Conservation (phyloP, 1,140 invertebrate species). For the Heliconius hermathena region DNA sequence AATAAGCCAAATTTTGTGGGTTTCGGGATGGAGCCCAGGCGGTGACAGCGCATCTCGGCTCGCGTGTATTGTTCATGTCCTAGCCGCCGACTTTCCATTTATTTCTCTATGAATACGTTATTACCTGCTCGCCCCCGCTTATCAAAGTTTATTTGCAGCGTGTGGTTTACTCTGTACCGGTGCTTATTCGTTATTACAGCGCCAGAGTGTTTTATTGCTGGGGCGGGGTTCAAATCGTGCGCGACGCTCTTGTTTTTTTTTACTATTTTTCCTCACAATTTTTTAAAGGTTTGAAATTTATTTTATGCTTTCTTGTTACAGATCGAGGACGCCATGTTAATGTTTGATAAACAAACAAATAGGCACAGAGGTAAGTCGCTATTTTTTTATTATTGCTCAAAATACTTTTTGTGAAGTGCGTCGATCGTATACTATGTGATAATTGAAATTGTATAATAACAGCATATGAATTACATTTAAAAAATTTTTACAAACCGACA, state of each 20-base stretch:
- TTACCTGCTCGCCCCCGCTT: slow-evolving; percentile 81
- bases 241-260: slow-evolving; percentile 71
- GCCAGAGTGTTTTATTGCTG: slow-evolving; percentile 79
- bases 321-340: slow-evolving; percentile 99
- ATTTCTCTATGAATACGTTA: slow-evolving; percentile 82
- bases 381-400: background rate
- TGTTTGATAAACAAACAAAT: slow-evolving; percentile 99
- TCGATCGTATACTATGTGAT: background rate
- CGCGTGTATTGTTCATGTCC: slow-evolving; percentile 75
- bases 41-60: slow-evolving; percentile 75
- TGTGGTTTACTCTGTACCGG: slow-evolving; percentile 80
- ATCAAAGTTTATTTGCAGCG: slow-evolving; percentile 82
- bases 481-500: no score
- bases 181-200: slow-evolving; percentile 81
- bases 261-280: slow-evolving; percentile 67
- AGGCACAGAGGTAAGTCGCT: slow-evolving; percentile 98
- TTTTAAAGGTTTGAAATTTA: slow-evolving; percentile 61
- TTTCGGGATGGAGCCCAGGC: slow-evolving; percentile 44
- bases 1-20: slow-evolving; percentile 61
- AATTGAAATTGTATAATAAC: background rate
- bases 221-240: slow-evolving; percentile 76
- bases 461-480: background rate
- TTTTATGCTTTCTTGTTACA: slow-evolving; percentile 86
- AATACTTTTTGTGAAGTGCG: no score
- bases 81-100: slow-evolving; percentile 81